A percentile compares a stretch with the other conserved stretches of the same genome.
Conservation (phyloP, 2,888 invertebrate genomes). For the Encarsia formosa region DNA sequence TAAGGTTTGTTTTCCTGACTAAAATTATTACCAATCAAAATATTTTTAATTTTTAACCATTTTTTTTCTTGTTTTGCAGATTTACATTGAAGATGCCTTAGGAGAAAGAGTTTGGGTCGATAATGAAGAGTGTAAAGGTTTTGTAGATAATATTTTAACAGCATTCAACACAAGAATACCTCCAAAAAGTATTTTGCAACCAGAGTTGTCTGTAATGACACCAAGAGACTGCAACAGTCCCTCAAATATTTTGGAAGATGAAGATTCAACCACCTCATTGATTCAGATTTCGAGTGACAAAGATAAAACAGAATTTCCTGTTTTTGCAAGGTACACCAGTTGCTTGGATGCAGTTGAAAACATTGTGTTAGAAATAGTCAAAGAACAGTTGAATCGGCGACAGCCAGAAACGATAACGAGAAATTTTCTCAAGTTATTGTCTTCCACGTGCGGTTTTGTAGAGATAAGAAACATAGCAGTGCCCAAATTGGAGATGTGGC, state of each 20-base stretch:
- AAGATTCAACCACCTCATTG: conserved; percentile 41
- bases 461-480: conserved; percentile 80
- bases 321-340: conserved; percentile 59
- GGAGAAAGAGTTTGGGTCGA: conserved; percentile 95
- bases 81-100: conserved; percentile 91
- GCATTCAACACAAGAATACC: conserved; percentile 79
- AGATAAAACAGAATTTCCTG: conserved; percentile 51
- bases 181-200: conserved; percentile 65
- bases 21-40: conserved; percentile 9
- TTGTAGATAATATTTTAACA: conserved; percentile 86
- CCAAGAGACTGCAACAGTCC: conserved; percentile 47
- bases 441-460: conserved; percentile 79
- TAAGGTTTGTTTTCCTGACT: no score
- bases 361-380: conserved; percentile 79
- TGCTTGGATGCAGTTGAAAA: conserved; percentile 70
- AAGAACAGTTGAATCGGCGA: conserved; percentile 80
- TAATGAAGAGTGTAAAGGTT: conserved; percentile 81
- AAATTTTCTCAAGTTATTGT: conserved; percentile 80
- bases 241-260: conserved; percentile 44
- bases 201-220: conserved; percentile 52
- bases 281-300: conserved; percentile 41
- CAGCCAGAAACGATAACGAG: conserved; percentile 83
- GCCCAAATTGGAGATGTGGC: conserved; percentile 84
- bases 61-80: conserved; percentile 51
- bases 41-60: conserved; percentile 17